Conservation (phyloP, 2,113 vertebrate genomes). For the Platichthys stellatus region DNA sequence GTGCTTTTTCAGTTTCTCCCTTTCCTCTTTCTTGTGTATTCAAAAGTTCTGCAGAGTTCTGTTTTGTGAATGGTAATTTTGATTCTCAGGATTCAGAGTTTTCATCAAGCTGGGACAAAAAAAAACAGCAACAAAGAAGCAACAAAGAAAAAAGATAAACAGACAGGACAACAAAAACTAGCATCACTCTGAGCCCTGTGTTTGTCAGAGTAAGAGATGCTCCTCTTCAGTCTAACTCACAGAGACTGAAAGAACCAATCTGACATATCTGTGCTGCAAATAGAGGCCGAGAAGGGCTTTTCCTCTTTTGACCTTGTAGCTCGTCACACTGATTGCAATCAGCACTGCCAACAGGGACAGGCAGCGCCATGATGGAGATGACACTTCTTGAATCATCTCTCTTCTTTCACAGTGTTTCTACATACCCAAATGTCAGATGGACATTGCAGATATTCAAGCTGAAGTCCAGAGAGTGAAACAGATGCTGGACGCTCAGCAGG, state of each 20-base stretch:
- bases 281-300: not conserved
- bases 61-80: not conserved
- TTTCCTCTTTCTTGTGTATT: not conserved
- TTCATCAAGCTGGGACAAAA: constrained; percentile 2
- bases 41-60: too few relatives aligned
- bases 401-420: constrained; percentile 84
- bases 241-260: not conserved
- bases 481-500: constrained; percentile 67
- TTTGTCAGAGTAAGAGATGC: constrained; percentile 13
- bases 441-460: constrained; percentile 67
- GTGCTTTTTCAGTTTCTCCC: too few relatives aligned
- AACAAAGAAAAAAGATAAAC: constrained; percentile 3
- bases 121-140: constrained; percentile 4
- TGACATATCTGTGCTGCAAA: not conserved
- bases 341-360: not conserved
- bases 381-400: constrained; percentile 19
- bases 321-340: constrained; percentile 21
- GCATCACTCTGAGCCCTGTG: not conserved
- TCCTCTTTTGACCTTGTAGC: not conserved
- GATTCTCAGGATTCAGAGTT: not conserved
- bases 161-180: constrained; percentile 34
- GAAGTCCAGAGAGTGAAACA: constrained; percentile 77
- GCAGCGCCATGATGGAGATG: constrained; percentile 28
- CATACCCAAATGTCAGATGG: constrained; percentile 81
- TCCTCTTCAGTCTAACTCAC: constrained; percentile 35